A percentile compares a stretch with the other conserved stretches of the same genome.
Conservation (phyloP, 1,140 invertebrate genomes). For the Lasioglossum albipes region DNA sequence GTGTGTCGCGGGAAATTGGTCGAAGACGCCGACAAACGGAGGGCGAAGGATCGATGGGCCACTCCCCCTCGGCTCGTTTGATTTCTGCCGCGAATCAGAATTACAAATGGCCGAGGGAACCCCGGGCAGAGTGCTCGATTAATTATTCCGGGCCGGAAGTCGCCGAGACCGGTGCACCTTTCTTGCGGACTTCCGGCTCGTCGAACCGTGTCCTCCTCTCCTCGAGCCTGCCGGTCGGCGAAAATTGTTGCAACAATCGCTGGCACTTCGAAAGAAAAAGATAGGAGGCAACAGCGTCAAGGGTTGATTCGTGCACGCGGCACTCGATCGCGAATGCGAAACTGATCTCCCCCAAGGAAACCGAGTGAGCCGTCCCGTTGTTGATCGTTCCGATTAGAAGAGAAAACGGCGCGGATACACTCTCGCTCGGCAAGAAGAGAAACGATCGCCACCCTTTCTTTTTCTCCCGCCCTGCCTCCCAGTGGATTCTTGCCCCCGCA, state of each 20-base stretch:
- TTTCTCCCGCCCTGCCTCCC: not conserved
- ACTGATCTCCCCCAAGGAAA: too few relatives aligned
- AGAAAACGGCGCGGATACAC: not conserved
- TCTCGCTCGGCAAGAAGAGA: not conserved
- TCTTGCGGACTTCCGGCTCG: not conserved
- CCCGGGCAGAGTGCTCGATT: slow-evolving; percentile 26
- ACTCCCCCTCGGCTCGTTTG: slow-evolving; percentile 15
- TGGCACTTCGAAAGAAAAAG: too few relatives aligned
- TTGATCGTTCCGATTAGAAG: not conserved
- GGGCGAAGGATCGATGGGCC: too few relatives aligned
- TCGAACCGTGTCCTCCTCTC: too few relatives aligned
- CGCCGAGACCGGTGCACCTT: not conserved
- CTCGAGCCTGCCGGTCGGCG: too few relatives aligned
- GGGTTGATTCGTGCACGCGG: too few relatives aligned
- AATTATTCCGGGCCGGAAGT: slow-evolving; percentile 51
- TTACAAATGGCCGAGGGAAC: slow-evolving; percentile 50
- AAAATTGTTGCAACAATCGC: too few relatives aligned
- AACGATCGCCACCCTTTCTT: slow-evolving; percentile 8
- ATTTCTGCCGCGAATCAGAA: slow-evolving; percentile 40
- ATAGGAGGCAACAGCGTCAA: too few relatives aligned
- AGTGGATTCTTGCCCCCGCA: slow-evolving; percentile 36
- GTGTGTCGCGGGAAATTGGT: too few relatives aligned
- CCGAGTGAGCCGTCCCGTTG: too few relatives aligned
- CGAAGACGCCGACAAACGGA: too few relatives aligned
- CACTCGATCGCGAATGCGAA: too few relatives aligned